Conservation (phyloP, 2,888 invertebrate genomes). For the Syritta pipiens region DNA sequence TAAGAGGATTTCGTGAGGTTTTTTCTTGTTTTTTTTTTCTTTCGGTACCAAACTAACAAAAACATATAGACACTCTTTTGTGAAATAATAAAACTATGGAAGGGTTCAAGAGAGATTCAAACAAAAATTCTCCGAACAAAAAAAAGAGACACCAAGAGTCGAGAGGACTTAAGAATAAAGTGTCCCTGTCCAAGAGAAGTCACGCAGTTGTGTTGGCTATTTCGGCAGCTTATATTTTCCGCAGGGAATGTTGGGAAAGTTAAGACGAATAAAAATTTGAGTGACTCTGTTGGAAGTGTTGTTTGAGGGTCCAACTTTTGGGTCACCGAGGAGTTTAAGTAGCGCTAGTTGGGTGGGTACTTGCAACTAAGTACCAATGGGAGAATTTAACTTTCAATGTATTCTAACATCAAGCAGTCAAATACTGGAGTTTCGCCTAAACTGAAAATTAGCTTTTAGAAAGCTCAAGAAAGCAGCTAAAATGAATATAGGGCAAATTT, state of each 20-base stretch:
- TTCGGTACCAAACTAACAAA: slow-evolving; percentile 12
- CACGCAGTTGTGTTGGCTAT: background rate
- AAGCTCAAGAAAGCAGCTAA: no score
- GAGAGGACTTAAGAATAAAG: slow-evolving; percentile 21
- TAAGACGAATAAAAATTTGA: background rate
- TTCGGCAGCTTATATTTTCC: background rate
- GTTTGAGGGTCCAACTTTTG: background rate
- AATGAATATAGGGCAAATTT: no score
- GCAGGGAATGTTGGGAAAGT: no score
- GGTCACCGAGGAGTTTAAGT: slow-evolving; percentile 1
- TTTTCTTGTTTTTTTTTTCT: slow-evolving; percentile 54
- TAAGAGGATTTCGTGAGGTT: slow-evolving; percentile 69
- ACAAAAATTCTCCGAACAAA: background rate
- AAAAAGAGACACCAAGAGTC: slow-evolving; percentile 6
- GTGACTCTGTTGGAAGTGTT: background rate
- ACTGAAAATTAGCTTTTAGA: no score
- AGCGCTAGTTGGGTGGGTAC: slow-evolving; percentile 29
- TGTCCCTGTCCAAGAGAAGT: background rate
- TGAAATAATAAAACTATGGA: slow-evolving; percentile 39
- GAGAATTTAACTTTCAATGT: no score
- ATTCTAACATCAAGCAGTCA: no score
- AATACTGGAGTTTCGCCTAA: no score
- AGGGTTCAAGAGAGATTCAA: slow-evolving; percentile 38
- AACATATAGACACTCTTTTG: slow-evolving; percentile 36
- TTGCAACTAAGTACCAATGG: no score